These are phyloP conservation scores for Ptiloglossa arizonensis DNA, from an alignment of 1,140 invertebrate species.

Conservation along the genomic window DNA sequence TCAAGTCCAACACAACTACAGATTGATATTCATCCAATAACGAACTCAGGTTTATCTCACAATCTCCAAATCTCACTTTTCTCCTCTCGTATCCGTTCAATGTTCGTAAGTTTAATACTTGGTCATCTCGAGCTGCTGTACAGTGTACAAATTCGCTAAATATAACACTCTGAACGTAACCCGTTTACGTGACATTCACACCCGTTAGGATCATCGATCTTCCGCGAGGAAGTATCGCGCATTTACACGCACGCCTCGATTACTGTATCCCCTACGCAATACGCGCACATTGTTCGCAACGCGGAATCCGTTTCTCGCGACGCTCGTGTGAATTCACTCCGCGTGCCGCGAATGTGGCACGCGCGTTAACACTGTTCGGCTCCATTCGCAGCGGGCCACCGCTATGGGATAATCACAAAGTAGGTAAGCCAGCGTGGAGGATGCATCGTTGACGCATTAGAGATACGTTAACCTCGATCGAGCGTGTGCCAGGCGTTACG, in stretches of 20 bases:
- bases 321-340: slow-evolving; percentile 52
- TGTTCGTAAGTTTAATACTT: no score
- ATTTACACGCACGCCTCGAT: slow-evolving; percentile 2
- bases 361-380: slow-evolving; percentile 65
- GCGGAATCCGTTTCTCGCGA: slow-evolving; percentile 47
- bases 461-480: slow-evolving; percentile 74
- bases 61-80: no score
- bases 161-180: no score
- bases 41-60: no score
- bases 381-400: slow-evolving; percentile 38
- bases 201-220: no score
- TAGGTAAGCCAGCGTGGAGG: slow-evolving; percentile 69
- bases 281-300: slow-evolving; percentile 8
- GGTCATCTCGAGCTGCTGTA: no score
- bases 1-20: no score
- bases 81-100: no score
- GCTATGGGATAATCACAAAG: slow-evolving; percentile 71
- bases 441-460: slow-evolving; percentile 64
- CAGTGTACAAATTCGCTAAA: no score
- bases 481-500: slow-evolving; percentile 26
- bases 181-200: no score
- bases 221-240: no score
- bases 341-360: slow-evolving; percentile 69
- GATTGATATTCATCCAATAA: no score
- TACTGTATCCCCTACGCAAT: not conserved